phyloP scores from a whole-genome alignment of 2,113 vertebrate genomes.

The Xyrauchen texanus region DNA sequence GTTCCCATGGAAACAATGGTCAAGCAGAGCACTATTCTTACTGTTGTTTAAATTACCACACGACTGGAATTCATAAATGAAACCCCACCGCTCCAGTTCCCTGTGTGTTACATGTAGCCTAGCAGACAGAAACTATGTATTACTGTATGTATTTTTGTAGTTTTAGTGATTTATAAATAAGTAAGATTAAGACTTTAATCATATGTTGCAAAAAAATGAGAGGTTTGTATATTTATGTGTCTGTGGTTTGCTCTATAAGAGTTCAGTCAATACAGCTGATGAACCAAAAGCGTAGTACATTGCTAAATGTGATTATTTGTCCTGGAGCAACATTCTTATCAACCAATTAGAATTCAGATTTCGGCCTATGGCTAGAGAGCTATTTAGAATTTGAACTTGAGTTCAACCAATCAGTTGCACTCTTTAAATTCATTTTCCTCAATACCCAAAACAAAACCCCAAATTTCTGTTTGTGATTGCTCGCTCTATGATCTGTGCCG shows the following conservation, averaged over 20 bases:
- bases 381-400: background rate
- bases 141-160: background rate
- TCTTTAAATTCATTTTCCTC: background rate
- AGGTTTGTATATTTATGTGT: background rate
- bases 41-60: constrained; percentile 36
- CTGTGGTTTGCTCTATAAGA: background rate
- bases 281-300: background rate
- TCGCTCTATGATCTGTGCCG: background rate
- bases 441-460: background rate
- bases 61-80: constrained; percentile 35
- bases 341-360: no score
- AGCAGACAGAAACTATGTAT: background rate
- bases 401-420: background rate
- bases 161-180: background rate
- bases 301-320: background rate
- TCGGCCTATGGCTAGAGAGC: background rate
- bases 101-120: background rate
- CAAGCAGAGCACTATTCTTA: constrained; percentile 52
- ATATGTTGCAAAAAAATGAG: background rate
- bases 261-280: background rate
- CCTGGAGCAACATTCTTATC: background rate
- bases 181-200: background rate
- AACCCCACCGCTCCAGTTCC: background rate
- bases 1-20: constrained; percentile 69
- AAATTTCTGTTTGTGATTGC: background rate